Conservation (phyloP, 2,113 vertebrate species). For the Acanthochromis polyacanthus region DNA sequence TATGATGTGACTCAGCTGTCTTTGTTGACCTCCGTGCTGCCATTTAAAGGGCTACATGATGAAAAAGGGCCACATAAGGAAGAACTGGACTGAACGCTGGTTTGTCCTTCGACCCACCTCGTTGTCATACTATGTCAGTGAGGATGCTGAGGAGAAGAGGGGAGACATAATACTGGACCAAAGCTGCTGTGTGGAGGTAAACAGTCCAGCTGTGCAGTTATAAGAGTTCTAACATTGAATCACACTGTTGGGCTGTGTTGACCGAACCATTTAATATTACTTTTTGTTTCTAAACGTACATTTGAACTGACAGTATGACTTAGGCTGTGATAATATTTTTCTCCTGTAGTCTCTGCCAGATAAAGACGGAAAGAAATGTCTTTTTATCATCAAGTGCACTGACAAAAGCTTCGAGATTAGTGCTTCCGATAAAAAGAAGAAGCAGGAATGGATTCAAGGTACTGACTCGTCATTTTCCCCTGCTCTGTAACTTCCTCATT, state of each 20-base stretch:
- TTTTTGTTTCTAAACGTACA: constrained; percentile 1
- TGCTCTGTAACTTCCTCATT: not conserved
- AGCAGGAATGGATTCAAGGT: constrained; percentile 98
- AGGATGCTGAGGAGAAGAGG: constrained; percentile 94
- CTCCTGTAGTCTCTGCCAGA: constrained; percentile 91
- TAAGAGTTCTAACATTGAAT: not conserved
- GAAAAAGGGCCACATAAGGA: constrained; percentile 96
- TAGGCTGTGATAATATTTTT: not conserved
- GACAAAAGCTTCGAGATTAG: constrained; percentile 96
- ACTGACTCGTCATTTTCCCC: constrained; percentile 6
- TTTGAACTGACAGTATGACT: not conserved
- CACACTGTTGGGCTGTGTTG: not conserved
- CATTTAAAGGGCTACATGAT: constrained; percentile 93
- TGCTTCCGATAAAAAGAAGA: constrained; percentile 97
- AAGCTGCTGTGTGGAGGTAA: constrained; percentile 94
- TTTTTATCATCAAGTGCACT: constrained; percentile 93
- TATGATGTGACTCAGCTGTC: not conserved
- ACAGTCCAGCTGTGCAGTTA: not conserved
- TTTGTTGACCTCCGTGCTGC: constrained; percentile 2
- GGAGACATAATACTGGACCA: constrained; percentile 91
- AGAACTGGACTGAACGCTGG: constrained; percentile 98
- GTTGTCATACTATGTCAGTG: constrained; percentile 92
- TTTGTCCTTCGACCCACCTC: constrained; percentile 91
- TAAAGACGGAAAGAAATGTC: constrained; percentile 95
- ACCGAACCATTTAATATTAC: too few relatives aligned